Conservation (phyloP, 1,140 invertebrate genomes). For the Drosophila novamexicana region DNA sequence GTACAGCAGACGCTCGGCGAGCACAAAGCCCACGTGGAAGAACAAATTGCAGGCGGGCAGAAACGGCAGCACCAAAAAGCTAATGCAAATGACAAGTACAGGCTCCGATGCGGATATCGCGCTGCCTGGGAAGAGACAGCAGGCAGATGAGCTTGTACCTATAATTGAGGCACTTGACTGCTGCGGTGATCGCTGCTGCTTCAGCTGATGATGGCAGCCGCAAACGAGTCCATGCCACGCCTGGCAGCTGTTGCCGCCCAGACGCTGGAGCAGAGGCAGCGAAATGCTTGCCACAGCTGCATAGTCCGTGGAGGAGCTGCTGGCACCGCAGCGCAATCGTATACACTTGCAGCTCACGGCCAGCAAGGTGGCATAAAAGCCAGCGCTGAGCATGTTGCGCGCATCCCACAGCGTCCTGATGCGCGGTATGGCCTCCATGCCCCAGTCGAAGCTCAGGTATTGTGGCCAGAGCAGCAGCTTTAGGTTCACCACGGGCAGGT, state of each 20-base stretch:
- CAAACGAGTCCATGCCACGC: slow-evolving; percentile 47
- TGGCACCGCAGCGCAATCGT: slow-evolving; percentile 10
- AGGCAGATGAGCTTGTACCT: slow-evolving; percentile 2
- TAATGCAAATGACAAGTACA: slow-evolving; percentile 91
- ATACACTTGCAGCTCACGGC: slow-evolving; percentile 81
- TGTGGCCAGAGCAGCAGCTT: slow-evolving; percentile 92
- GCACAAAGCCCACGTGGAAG: slow-evolving; percentile 98
- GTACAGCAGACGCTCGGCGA: slow-evolving; percentile 97
- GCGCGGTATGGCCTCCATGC: slow-evolving; percentile 95
- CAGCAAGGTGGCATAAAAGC: slow-evolving; percentile 88
- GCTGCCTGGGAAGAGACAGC: not conserved
- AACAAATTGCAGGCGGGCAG: slow-evolving; percentile 97
- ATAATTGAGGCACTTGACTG: not conserved
- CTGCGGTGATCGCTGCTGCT: not conserved
- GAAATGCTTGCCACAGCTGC: slow-evolving; percentile 53
- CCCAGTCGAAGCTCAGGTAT: slow-evolving; percentile 96
- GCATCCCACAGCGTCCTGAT: slow-evolving; percentile 89
- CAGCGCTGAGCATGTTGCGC: slow-evolving; percentile 89
- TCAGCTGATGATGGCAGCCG: slow-evolving; percentile 51
- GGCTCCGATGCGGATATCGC: slow-evolving; percentile 4
- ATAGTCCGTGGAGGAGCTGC: slow-evolving; percentile 33
- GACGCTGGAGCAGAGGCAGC: slow-evolving; percentile 45
- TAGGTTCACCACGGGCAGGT: slow-evolving; percentile 94
- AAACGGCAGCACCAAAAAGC: slow-evolving; percentile 95
- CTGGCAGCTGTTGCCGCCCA: slow-evolving; percentile 55